Conservation (phyloP, 2,888 invertebrate species). For the Dasysyrphus albostriatus region DNA sequence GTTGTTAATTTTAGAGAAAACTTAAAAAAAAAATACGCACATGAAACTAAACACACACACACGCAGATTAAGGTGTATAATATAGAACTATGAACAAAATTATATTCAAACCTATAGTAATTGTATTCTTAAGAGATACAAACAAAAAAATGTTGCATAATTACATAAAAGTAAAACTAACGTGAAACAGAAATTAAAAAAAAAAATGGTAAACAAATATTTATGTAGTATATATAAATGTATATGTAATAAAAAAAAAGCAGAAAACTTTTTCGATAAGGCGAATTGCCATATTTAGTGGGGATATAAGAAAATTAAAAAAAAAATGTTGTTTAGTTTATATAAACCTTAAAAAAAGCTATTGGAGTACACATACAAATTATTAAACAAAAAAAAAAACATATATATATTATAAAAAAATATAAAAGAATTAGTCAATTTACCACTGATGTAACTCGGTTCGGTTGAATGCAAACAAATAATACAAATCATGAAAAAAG, state of each 20-base stretch:
- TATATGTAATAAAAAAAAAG: slow-evolving; percentile 79
- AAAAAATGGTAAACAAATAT: slow-evolving; percentile 62
- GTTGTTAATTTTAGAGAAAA: slow-evolving; percentile 47
- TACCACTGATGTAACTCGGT: slow-evolving; percentile 75
- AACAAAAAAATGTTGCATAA: slow-evolving; percentile 62
- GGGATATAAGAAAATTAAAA: slow-evolving; percentile 56
- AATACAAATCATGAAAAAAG: slow-evolving; percentile 79
- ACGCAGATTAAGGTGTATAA: slow-evolving; percentile 71
- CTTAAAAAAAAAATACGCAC: slow-evolving; percentile 53
- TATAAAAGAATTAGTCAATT: slow-evolving; percentile 72
- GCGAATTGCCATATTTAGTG: slow-evolving; percentile 70
- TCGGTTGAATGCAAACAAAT: slow-evolving; percentile 76
- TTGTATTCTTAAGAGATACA: slow-evolving; percentile 57
- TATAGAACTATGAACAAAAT: slow-evolving; percentile 71
- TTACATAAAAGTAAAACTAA: slow-evolving; percentile 66
- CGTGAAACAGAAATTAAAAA: slow-evolving; percentile 56
- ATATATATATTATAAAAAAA: slow-evolving; percentile 60
- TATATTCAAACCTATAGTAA: slow-evolving; percentile 70
- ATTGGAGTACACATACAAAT: slow-evolving; percentile 74
- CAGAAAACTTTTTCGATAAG: slow-evolving; percentile 54
- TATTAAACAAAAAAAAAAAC: slow-evolving; percentile 53
- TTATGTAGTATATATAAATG: slow-evolving; percentile 77
- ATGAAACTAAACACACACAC: slow-evolving; percentile 54
- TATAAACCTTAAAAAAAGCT: slow-evolving; percentile 67
- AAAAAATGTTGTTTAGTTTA: slow-evolving; percentile 74